Evolutionary conservation across 2,888 invertebrate species (phyloP), one percentile per base, ranked within the genome.

Genomic region (Acanthosepion esculentum): DNA sequence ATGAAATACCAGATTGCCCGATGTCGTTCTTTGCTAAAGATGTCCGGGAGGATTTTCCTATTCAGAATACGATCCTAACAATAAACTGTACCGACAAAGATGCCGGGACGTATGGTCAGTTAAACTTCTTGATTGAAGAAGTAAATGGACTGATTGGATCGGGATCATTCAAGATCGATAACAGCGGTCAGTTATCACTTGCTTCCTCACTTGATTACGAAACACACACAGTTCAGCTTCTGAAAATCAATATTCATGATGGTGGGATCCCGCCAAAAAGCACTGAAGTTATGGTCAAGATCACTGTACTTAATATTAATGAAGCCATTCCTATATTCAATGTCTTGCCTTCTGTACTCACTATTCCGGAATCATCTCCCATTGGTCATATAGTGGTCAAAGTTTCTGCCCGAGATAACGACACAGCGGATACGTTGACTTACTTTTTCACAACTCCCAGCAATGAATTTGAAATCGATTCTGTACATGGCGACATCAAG

Each of bases 141-240:
- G 96, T 96, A 15, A 95, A 96, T 95, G 95, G 95, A 7, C 95
- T 95, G 4, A 94, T 94, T 15, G 95, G 95, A 10, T 91, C 95
- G 8, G 95, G 95, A 20, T 91, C 94, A 6, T 96, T 96, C 94
- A 59, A 95, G 59, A 94, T 96, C 50, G 95, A 95, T 93, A 92
- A 95, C 29, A 95, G 95, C 91, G 96, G 96, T 29, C 94, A 94
- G 5, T 94, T 96, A 8, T 95, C 96, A 48, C 94, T 96, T n/a
- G 94, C 95, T 3, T 91, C 95, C 26, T 94, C 95, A 6, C 94
- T 96, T n/a, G 96, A 97, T 95, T 97, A 96, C 95, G 97, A 97
- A 95, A 95, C 94, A 7, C 95, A 92, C 4, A 91, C 95, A 15
- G 91, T 94, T 29, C 95, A 96, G 93, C 94, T 95, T 12, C 95